Evolutionary conservation across 2,113 vertebrate species (phyloP).

Genomic region (Trichomycterus rosablanca): DNA sequence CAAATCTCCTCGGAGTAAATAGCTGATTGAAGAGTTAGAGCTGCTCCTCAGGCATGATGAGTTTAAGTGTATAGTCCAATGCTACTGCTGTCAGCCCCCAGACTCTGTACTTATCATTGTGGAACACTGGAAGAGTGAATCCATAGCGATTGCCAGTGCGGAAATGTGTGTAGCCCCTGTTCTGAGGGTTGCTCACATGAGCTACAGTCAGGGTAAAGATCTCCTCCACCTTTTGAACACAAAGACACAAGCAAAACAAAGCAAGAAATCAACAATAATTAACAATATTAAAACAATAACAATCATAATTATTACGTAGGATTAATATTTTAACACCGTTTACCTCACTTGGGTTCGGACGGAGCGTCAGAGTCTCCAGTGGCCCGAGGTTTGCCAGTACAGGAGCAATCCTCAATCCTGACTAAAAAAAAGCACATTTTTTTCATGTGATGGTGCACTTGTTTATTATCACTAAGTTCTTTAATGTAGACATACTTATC

Average conservation of each 20-base stretch:
- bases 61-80: slow-evolving; percentile 74
- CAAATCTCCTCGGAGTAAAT: no score
- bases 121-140: slow-evolving; percentile 84
- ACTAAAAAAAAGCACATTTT: slow-evolving; percentile 47
- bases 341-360: slow-evolving; percentile 83
- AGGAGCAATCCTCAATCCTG: slow-evolving; percentile 74
- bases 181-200: slow-evolving; percentile 72
- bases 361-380: slow-evolving; percentile 71
- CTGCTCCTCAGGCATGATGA: slow-evolving; percentile 51
- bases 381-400: slow-evolving; percentile 81
- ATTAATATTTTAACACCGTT: background rate
- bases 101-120: slow-evolving; percentile 75
- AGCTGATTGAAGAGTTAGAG: no score
- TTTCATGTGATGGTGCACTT: no score
- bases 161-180: slow-evolving; percentile 85
- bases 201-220: slow-evolving; percentile 78
- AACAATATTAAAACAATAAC: background rate
- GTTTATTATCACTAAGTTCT: background rate
- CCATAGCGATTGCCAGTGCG: slow-evolving; percentile 63
- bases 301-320: no score
- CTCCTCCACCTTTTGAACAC: slow-evolving; percentile 77
- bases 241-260: background rate
- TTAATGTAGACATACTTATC: background rate
- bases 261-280: background rate
- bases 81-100: slow-evolving; percentile 86